Base-by-base conservation (phyloP, 2,113 vertebrate species). In the Xenopus borealis region DNA sequence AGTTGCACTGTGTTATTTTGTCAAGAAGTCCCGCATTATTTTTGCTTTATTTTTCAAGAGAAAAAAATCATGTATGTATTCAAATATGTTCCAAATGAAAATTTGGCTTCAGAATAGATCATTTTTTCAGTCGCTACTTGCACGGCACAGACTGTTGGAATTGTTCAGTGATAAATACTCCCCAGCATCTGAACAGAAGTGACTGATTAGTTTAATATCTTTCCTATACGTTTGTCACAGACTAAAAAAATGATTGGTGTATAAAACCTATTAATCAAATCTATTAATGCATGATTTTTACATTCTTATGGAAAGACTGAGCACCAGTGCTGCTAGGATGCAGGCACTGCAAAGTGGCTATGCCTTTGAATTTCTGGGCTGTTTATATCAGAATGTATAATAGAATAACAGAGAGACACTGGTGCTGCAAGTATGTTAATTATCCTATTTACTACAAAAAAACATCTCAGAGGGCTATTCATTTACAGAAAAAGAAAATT, bases 141-240 rank as follows among this genome's bases (percentile, higher is more conserved):
- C 61, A 30, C 45, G 17, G 70, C 20, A 46, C 61, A 19, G 47
- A 63, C 23, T 33, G 61, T 59, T 33, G 30, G 19, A 58, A 73
- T 62, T 52, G 40, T 58, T 73, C 50, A 45, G 23, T 73, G 71
- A 73, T 73, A 30, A 66, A 73, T 73, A 57, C 9, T 23, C 55
- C 62, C 62, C 33, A 55, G 50, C 46, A 69, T 69, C 62, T 50
- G 52, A 67, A 62, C 47, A 1, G 73, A 69, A 76, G 68, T 75
- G 72, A 75, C 66, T 76, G 73, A 76, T 76, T 76, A 46, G 66
- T 76, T 76, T 69, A 76, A 76, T 76, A 76, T 76, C 66, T n/a
- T 52, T n/a, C 16, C 58, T 76, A 69, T 57, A 68, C 57, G 63
- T 69, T 76, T 62, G 66, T 62, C 73, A 69, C 66, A 18, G n/a